Conservation (phyloP, 2,888 invertebrate species). For the Acanthosoma haemorrhoidale region DNA sequence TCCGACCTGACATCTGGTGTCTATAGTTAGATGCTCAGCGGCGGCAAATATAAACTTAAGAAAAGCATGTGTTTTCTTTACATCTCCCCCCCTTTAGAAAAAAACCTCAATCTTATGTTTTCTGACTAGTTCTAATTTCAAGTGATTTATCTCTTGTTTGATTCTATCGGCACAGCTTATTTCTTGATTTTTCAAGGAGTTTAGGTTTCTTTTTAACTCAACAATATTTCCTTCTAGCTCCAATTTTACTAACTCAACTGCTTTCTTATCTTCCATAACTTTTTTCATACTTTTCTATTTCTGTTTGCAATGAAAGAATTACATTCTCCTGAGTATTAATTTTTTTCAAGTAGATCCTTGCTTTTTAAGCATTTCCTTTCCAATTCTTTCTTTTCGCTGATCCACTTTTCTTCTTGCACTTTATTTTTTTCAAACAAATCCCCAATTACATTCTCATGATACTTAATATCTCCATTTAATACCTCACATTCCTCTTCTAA, state of each 20-base stretch:
- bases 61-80: too few relatives aligned
- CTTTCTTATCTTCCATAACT: background rate
- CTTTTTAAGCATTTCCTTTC: background rate
- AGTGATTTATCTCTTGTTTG: too few relatives aligned
- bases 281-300: background rate
- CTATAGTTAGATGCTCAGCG: too few relatives aligned
- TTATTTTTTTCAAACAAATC: background rate
- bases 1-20: too few relatives aligned
- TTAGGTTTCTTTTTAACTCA: background rate
- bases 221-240: background rate
- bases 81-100: too few relatives aligned
- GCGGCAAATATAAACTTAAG: too few relatives aligned
- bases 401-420: background rate
- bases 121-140: too few relatives aligned
- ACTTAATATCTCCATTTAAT: background rate
- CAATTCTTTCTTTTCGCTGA: background rate
- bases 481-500: slow-evolving; percentile 21
- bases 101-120: too few relatives aligned
- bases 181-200: background rate
- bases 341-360: background rate
- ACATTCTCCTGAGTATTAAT: background rate
- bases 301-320: background rate
- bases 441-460: background rate
- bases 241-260: background rate
- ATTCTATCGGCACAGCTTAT: too few relatives aligned